Conservation (phyloP, 2,888 invertebrate genomes). For the Coelinius sp. region DNA sequence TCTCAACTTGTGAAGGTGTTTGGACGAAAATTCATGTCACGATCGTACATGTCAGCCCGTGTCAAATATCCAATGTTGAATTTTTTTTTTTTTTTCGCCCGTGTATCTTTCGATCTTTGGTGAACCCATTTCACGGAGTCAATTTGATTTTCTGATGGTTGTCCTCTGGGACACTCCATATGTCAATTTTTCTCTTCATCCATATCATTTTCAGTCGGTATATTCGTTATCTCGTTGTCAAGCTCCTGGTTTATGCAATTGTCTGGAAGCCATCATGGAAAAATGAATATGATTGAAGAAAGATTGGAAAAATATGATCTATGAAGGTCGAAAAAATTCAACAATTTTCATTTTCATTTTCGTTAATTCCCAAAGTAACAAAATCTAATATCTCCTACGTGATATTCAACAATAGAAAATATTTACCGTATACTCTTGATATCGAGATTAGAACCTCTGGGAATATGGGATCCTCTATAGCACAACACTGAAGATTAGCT, state of each 20-base stretch:
- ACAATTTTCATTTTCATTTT: neutral
- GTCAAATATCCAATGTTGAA: slow-evolving; percentile 42
- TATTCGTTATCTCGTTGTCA: neutral
- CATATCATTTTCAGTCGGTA: neutral
- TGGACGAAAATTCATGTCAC: slow-evolving; percentile 41
- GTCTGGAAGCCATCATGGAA: neutral
- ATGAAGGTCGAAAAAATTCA: no score
- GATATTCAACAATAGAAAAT: slow-evolving; percentile 35
- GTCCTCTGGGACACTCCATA: neutral
- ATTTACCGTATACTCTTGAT: slow-evolving; percentile 39
- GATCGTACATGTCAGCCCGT: slow-evolving; percentile 42
- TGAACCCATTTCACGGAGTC: slow-evolving; percentile 12
- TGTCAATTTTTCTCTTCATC: neutral
- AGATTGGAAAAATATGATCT: neutral
- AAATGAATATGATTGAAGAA: neutral
- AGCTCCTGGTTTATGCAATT: neutral
- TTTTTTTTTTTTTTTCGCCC: slow-evolving; percentile 36
- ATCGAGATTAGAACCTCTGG: slow-evolving; percentile 52
- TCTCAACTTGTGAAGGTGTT: slow-evolving; percentile 22
- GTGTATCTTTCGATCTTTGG: slow-evolving; percentile 14
- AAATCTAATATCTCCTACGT: slow-evolving; percentile 16
- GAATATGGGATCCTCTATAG: slow-evolving; percentile 47
- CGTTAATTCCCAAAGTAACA: neutral
- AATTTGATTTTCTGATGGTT: slow-evolving; percentile 5
- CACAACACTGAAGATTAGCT: slow-evolving; percentile 58